Conservation (phyloP, 2,113 vertebrate genomes). For the Lepus americanus region DNA sequence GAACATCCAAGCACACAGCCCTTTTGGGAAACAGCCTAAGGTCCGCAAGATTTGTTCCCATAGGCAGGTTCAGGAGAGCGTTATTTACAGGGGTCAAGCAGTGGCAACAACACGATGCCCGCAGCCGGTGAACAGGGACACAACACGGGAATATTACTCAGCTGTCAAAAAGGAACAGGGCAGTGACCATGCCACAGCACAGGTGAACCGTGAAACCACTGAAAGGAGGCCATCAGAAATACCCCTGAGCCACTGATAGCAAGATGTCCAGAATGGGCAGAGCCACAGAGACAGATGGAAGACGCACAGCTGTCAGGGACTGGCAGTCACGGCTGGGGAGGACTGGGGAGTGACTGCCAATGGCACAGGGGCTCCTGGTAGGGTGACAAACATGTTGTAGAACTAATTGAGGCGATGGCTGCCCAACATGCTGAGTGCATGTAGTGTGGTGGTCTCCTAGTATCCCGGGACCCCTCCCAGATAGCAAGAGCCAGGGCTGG, state of each 20-base stretch:
- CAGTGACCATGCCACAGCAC: not conserved
- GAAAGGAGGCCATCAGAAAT: no score
- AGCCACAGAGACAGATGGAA: not conserved
- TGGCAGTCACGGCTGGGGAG: not conserved
- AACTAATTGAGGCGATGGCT: not conserved
- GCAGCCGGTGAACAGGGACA: not conserved
- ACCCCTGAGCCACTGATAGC: no score
- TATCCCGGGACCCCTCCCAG: no score
- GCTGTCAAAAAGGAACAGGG: not conserved
- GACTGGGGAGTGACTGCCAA: not conserved
- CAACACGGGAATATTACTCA: not conserved
- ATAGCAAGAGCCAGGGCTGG: no score
- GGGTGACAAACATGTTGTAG: not conserved
- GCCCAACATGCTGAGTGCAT: not conserved
- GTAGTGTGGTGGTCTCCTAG: no score
- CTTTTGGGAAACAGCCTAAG: not conserved
- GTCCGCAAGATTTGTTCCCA: not conserved
- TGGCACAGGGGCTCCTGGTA: not conserved
- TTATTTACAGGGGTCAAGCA: not conserved
- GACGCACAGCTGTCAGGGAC: not conserved
- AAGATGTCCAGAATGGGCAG: not conserved
- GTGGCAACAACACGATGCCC: not conserved
- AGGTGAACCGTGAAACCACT: not conserved
- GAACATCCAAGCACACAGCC: not conserved
- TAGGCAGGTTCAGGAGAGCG: not conserved